Evolutionary conservation across 2,113 vertebrate genomes (phyloP), one percentile per base, ranked within the genome.

Genomic region (Arvicanthis niloticus): DNA sequence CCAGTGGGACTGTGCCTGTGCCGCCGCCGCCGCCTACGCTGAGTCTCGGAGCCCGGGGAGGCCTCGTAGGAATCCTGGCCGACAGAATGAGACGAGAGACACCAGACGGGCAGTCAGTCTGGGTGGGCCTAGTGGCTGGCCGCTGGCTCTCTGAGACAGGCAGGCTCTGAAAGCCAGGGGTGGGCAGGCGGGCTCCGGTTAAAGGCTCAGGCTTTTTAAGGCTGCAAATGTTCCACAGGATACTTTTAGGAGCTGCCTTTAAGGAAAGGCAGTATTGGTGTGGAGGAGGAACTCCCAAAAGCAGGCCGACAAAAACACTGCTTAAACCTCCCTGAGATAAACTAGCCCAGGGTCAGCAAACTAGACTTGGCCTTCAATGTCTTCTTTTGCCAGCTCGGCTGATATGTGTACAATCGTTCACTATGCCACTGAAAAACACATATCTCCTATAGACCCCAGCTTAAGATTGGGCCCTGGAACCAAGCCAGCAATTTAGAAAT

Each of bases 51-150:
- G 67, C 98, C 98, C 45, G 97, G 92, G 95, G 96, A 97, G 94
- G 97, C 96, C 97, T 98, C 98, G 80, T 98, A 97, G 96, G 98
- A 97, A 78, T 98, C 98, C 98, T 98, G 96, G 84, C 96, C 91
- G n/a, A 98, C 98, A 97, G 95, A 98, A 96, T 76, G 56, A 97
- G 97, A 97, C 0, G 94, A 97, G 89, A 96, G 95, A 97, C 91
- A 97, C 97, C 97, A 97, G 96, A 88, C 89, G 40, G 90, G 94
- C 58, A 96, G 94, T 98, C 97, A 97, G 96, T 92, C 97, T 97
- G 90, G 94, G 53, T n/a, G 51, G 97, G 97, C 95, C 97, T 95
- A 93, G 93, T 89, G 93, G 78, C 89, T 97, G 96, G 97, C 97
- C 95, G 4, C 92, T 96, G 96, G 96, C 94, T 97, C 96, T 97